Evolutionary conservation across 1,140 invertebrate species (phyloP).

Genomic region (Brachionus asplanchnoidis): DNA sequence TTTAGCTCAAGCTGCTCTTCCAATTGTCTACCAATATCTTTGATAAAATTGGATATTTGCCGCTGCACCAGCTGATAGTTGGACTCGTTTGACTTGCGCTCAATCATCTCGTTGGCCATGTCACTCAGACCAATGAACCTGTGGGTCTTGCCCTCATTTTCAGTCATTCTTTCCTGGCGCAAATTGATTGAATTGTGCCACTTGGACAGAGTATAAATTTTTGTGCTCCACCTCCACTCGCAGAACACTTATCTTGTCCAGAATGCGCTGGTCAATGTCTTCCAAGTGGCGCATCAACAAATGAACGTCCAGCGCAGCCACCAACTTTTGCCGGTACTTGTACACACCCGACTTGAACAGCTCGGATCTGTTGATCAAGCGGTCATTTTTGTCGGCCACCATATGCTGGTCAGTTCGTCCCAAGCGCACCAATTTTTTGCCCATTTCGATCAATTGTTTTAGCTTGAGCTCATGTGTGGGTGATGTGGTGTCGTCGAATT

Average conservation of each 20-base stretch:
- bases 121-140: neutral
- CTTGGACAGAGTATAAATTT: constrained; percentile 16
- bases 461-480: constrained; percentile 83
- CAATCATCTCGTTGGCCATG: neutral
- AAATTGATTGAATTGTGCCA: constrained; percentile 7
- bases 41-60: neutral
- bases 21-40: neutral
- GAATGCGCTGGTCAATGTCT: constrained; percentile 3
- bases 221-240: neutral
- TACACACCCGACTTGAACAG: neutral
- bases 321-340: constrained; percentile 64
- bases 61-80: neutral
- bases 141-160: constrained; percentile 4
- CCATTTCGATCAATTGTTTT: constrained; percentile 74
- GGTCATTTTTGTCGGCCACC: constrained; percentile 71
- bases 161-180: constrained; percentile 18
- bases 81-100: neutral
- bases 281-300: constrained; percentile 50
- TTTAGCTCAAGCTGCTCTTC: neutral
- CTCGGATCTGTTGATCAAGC: constrained; percentile 57
- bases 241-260: constrained; percentile 24
- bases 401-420: constrained; percentile 69
- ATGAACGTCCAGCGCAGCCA: constrained; percentile 82
- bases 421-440: constrained; percentile 83
- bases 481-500: constrained; percentile 84